Conservation (phyloP, 2,797 vertebrate species). For the Acanthurus leucopareius region DNA sequence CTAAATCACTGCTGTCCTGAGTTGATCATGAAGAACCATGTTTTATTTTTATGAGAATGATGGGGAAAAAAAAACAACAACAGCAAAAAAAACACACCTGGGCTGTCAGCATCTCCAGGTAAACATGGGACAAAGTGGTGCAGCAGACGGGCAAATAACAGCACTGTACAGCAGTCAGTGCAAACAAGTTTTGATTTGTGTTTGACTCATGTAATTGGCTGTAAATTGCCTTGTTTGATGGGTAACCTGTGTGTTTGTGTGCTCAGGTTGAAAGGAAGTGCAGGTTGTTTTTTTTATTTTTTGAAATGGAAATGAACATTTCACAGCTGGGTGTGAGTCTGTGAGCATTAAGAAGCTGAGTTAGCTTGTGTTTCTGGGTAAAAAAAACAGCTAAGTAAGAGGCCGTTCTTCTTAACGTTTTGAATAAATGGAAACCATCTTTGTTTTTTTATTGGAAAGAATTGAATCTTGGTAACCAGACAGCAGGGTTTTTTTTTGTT, state of each 20-base stretch:
- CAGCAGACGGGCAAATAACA: conserved; percentile 19
- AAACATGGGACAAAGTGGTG: conserved; percentile 6
- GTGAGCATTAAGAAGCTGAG: neutral
- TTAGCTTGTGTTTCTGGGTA: neutral
- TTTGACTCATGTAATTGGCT: conserved; percentile 41
- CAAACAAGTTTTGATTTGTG: conserved; percentile 54
- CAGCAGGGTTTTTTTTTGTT: neutral
- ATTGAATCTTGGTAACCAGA: neutral
- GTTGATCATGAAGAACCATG: conserved; percentile 34
- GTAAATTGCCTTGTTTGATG: conserved; percentile 49
- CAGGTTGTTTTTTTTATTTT: neutral
- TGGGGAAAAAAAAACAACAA: conserved; percentile 14
- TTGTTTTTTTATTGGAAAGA: neutral
- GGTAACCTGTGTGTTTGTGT: neutral
- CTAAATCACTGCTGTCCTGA: conserved; percentile 31
- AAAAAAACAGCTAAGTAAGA: too few species aligned
- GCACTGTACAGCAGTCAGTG: conserved; percentile 10
- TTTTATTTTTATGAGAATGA: conserved; percentile 55
- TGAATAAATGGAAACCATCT: neutral
- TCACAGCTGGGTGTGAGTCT: neutral
- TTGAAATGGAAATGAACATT: neutral
- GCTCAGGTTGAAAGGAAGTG: neutral
- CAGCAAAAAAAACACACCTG: neutral
- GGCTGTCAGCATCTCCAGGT: conserved; percentile 20
- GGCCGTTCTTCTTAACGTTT: neutral